Evolutionary conservation across 2,888 invertebrate species (phyloP), one percentile per base, ranked within the genome.

Genomic region (Chloroclysta siterata): DNA sequence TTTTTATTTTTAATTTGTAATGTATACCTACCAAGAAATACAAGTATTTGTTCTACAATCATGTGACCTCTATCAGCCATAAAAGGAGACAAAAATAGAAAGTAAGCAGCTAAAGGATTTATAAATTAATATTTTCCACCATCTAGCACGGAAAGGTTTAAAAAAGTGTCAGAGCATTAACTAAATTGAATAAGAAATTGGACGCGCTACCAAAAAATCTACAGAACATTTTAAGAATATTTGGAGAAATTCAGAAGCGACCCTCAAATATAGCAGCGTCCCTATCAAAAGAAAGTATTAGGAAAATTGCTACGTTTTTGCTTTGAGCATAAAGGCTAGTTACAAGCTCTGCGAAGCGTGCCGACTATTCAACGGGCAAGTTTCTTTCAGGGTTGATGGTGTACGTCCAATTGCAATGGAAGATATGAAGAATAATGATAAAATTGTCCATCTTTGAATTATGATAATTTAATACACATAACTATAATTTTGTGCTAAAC

Each of bases 281-380:
- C 51, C 60, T 64, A 60, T 53, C 28, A 64, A 64, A 64, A 44
- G 64, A 53, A 53, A 42, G 60, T 64, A 60, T 64, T 53, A 64
- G 53, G 56, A 56, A 64, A 64, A 64, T 64, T 64, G 64, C 53
- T 60, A 54, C 53, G 50, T 47, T 65, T 61, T 65, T 61, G 54
- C 57, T 65, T 65, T 58, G 65, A 65, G 58, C 57, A 52, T 46
- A 57, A 54, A 61, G 46, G 57, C 53, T 55, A 65, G 59, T 56
- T 53, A 53, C 46, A 53, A 50, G 54, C 58, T 53, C 56, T 41
- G 29, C 47, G 53, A 14, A 61, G 61, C 57, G 56, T 44, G 64
- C 15, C 36, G 50, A 41, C 54, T 33, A 55, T 58, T 57, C 54
- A 58, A 29, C 47, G 51, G 58, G 41, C 57, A 46, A 60, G 57